A percentile compares a stretch with the other conserved stretches of the same genome.
Evolutionary conservation across 2,113 vertebrate genomes (phyloP).

Genomic region (Macquaria ambigua): DNA sequence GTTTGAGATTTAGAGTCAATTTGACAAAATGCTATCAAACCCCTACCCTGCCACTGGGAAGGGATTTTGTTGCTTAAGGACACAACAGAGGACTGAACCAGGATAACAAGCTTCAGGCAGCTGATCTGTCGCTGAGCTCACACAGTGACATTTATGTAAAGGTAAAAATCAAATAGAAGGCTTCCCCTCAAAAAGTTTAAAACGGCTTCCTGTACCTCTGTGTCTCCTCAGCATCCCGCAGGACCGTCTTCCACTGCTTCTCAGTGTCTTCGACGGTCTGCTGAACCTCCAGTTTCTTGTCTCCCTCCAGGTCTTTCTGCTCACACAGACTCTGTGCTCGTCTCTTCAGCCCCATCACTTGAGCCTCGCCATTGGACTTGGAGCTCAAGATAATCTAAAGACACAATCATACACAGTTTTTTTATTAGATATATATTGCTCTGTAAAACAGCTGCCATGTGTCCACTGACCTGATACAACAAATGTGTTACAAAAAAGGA

Average conservation of each 20-base stretch:
- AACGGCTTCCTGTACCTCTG: conserved; percentile 61
- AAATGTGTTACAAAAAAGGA: background rate
- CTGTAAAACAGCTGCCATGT: background rate
- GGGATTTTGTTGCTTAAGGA: too few species aligned
- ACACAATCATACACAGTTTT: background rate
- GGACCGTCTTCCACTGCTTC: conserved; percentile 66
- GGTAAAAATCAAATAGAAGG: background rate
- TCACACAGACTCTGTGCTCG: conserved; percentile 65
- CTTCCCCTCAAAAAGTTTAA: background rate
- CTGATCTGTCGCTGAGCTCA: background rate
- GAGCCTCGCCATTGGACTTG: conserved; percentile 64
- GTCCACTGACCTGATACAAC: background rate
- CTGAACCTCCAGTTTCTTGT: conserved; percentile 58
- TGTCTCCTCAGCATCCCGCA: conserved; percentile 66
- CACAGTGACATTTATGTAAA: background rate
- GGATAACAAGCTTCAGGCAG: background rate
- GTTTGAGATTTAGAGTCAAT: too few species aligned
- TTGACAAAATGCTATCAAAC: too few species aligned
- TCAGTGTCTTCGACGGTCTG: conserved; percentile 55
- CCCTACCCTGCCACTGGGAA: too few species aligned
- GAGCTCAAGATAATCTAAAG: conserved; percentile 72
- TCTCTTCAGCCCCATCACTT: conserved; percentile 74
- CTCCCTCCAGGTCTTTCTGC: conserved; percentile 65
- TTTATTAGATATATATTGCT: background rate
- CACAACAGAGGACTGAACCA: background rate